These are phyloP conservation scores for Ranitomeya imitator DNA, from an alignment of 2,113 vertebrate genomes.

Conservation along the genomic window DNA sequence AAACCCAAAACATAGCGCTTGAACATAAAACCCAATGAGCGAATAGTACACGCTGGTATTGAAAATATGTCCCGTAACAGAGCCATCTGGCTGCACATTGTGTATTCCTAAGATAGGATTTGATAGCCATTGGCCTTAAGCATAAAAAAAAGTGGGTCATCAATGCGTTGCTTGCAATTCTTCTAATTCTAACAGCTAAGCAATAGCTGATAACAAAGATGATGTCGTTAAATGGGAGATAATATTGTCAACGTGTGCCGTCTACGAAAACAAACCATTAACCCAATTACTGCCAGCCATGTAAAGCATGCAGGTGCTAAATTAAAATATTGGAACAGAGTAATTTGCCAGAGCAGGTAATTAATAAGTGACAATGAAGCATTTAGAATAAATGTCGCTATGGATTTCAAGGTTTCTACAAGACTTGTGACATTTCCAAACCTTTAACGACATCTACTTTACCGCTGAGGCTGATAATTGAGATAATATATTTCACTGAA, in stretches of 20 bases:
- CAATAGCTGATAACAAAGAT: slow-evolving; percentile 41
- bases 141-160: slow-evolving; percentile 25
- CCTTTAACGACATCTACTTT: not conserved
- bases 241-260: slow-evolving; percentile 10
- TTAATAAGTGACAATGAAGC: not conserved
- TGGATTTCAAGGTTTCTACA: not conserved
- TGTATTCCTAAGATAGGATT: slow-evolving; percentile 8
- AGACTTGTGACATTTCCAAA: slow-evolving; percentile 28
- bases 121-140: slow-evolving; percentile 39
- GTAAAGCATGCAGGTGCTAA: slow-evolving; percentile 1
- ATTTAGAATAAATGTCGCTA: not conserved
- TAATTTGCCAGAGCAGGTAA: not conserved
- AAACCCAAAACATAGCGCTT: not conserved
- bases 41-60: not conserved
- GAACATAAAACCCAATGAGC: not conserved
- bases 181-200: slow-evolving; percentile 37
- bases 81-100: slow-evolving; percentile 28
- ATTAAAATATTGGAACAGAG: not conserved
- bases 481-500: not conserved
- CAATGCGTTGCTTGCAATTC: slow-evolving; percentile 24
- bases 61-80: slow-evolving; percentile 23
- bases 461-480: slow-evolving; percentile 3
- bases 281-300: slow-evolving; percentile 34
- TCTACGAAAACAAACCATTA: slow-evolving; percentile 23
- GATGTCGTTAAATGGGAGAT: slow-evolving; percentile 37